Percentiles rank a stretch among this genome's conserved stretches.
phyloP scores from a whole-genome alignment of 2,113 vertebrate species.

The Sialia sialis region DNA sequence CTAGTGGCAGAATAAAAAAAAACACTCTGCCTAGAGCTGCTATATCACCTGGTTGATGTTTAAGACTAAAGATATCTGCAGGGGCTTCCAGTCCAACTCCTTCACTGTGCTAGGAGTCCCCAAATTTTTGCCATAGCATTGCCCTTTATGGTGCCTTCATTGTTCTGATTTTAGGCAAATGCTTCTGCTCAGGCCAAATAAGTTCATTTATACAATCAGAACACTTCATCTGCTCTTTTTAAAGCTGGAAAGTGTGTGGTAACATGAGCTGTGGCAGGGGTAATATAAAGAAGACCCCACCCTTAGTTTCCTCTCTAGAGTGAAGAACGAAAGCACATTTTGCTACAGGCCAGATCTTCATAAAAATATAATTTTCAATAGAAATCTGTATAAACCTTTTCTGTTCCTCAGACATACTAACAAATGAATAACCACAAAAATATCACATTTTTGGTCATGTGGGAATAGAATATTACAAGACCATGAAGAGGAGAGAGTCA shows the following conservation, averaged over 20 bases:
- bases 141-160: background rate
- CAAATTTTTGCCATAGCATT: background rate
- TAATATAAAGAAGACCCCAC: background rate
- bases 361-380: background rate
- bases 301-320: background rate
- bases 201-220: background rate
- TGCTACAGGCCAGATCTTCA: background rate
- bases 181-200: background rate
- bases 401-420: background rate
- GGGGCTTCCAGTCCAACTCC: background rate
- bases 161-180: background rate
- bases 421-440: background rate
- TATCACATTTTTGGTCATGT: background rate
- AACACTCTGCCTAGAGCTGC: background rate
- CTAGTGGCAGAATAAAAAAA: background rate
- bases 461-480: background rate
- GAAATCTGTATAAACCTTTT: background rate
- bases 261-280: background rate
- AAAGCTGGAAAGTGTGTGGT: background rate
- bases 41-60: background rate
- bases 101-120: background rate
- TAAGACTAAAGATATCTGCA: background rate
- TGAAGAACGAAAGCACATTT: background rate
- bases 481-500: background rate
- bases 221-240: background rate